phyloP scores from a whole-genome alignment of 2,888 invertebrate species.

The Dexiosoma caninum region DNA sequence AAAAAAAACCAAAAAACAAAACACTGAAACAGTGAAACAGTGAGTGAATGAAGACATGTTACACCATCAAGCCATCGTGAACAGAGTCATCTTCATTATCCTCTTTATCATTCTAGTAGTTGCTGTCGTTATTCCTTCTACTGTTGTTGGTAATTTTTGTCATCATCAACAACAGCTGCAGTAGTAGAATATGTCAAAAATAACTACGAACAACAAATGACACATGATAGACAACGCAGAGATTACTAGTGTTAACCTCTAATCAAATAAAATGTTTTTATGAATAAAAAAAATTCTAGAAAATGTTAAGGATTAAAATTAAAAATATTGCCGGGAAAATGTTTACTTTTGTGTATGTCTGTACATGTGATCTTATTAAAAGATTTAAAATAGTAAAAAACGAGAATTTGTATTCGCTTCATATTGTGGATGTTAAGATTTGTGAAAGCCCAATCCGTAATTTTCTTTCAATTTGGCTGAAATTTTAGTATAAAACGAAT shows the following conservation, averaged over 20 bases:
- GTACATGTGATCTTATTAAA: too few species aligned
- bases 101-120: conserved; percentile 7
- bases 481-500: too few species aligned
- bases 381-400: too few species aligned
- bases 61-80: conserved; percentile 9
- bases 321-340: too few species aligned
- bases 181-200: conserved; percentile 49
- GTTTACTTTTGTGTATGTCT: too few species aligned
- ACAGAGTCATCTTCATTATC: not conserved
- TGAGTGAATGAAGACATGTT: conserved; percentile 4
- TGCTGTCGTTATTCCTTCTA: not conserved
- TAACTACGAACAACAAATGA: conserved; percentile 51
- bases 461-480: not conserved
- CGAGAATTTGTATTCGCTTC: too few species aligned
- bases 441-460: not conserved
- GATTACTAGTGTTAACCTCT: conserved; percentile 62
- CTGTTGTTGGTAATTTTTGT: conserved; percentile 13
- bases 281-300: conserved; percentile 10
- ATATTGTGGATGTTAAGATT: too few species aligned
- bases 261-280: conserved; percentile 53
- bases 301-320: not conserved
- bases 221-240: conserved; percentile 53
- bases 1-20: not conserved
- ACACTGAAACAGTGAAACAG: too few species aligned
- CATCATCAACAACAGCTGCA: conserved; percentile 42